Percentiles rank a stretch among this genome's conserved stretches.
Conservation (phyloP, 1,140 invertebrate species). For the Hestina assimilis region DNA sequence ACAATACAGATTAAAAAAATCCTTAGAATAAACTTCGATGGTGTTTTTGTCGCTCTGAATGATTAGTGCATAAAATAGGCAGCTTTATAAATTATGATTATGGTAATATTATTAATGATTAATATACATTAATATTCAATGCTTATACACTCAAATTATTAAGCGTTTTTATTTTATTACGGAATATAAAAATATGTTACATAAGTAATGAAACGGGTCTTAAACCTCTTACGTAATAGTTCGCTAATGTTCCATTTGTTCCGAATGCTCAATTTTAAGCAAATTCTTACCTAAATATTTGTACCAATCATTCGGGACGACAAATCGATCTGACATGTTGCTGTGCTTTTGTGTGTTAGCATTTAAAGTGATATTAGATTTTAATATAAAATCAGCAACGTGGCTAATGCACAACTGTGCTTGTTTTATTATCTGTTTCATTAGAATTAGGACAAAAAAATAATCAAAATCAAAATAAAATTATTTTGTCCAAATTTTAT, state of each 20-base stretch:
- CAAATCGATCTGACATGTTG: constrained; percentile 17
- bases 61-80: background rate
- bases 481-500: too few species aligned
- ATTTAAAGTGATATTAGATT: constrained; percentile 49
- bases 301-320: constrained; percentile 4
- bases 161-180: too few species aligned
- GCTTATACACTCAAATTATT: too few species aligned
- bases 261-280: constrained; percentile 3
- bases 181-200: too few species aligned
- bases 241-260: background rate
- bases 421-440: too few species aligned
- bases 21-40: background rate
- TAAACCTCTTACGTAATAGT: too few species aligned
- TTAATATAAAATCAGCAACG: constrained; percentile 17
- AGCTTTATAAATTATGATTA: background rate
- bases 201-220: too few species aligned
- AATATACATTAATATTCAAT: too few species aligned
- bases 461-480: too few species aligned
- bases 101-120: too few species aligned
- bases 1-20: background rate
- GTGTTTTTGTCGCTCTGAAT: constrained; percentile 14
- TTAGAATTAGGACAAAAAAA: too few species aligned
- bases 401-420: constrained; percentile 16
- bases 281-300: background rate
- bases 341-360: constrained; percentile 53